Base-by-base conservation (phyloP, 2,113 vertebrate genomes). In the Corapipo altera region DNA sequence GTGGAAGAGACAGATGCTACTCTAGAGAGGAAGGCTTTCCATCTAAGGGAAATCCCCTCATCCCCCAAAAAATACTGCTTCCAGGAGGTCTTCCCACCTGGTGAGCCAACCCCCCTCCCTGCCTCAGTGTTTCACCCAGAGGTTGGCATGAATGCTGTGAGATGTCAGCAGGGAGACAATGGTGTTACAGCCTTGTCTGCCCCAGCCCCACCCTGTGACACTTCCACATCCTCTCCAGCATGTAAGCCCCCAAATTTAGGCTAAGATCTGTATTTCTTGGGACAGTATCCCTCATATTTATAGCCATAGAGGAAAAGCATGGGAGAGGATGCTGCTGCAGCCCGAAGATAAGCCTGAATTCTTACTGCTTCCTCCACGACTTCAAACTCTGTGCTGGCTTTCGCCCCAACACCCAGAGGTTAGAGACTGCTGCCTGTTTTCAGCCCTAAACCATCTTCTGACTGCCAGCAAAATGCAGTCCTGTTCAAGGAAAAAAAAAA, bases 131-230 rank as follows among this genome's bases (percentile, higher is more conserved):
- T 74, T 46, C 9, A 11, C 43, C 28, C 6, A 4, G 64, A 73
- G 15, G 24, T 7, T 48, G 57, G 55, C 75, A 48, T 0, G 0
- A 59, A 20, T 10, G 55, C 41, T 4, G 2, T 2, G 9, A 72
- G 19, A 77, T 30, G 26, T 43, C 5, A 3, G 23, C 4, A 5
- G 20, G 37, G 17, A 91, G 27, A 26, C 1, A 5, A n/a, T 1
- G 32, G 49, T 2, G 4, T n/a, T 52, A 35, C 27, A 91, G 71
- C 41, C 41, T 43, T 61, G 12, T 35, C 35, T 72, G 39, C 12
- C 49, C 58, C 30, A 87, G 7, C 14, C 32, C 32, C 11, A 57
- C 28, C 44, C 33, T 1, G 2, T 0, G 0, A 28, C 44, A 37
- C 27, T 74, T 69, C 51, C 14, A 49, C 32, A 43, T 43, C 39